Conservation (phyloP, 2,888 invertebrate genomes). For the Diadromus collaris region DNA sequence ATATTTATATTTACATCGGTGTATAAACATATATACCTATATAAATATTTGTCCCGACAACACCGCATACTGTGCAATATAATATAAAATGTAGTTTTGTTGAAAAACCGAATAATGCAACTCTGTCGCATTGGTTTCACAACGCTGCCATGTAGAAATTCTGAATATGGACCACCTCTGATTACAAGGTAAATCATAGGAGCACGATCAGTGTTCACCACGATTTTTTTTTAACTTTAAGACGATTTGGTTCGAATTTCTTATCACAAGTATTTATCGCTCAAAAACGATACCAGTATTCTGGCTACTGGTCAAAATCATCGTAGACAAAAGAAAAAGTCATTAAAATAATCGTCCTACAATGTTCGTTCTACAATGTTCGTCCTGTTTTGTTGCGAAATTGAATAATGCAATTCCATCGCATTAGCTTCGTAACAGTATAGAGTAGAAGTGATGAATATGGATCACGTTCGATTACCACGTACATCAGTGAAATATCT, state of each 20-base stretch:
- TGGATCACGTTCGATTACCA: no score
- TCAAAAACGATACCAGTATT: neutral
- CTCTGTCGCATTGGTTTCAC: neutral
- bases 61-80: neutral
- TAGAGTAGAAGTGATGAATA: no score
- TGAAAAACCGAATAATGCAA: neutral
- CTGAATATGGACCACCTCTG: neutral
- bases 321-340: neutral
- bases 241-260: constrained; percentile 13
- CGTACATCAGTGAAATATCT: no score
- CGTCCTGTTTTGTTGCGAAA: neutral
- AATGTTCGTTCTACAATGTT: neutral
- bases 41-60: neutral
- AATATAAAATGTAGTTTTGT: neutral
- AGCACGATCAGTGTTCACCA: no score
- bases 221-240: neutral
- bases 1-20: constrained; percentile 2
- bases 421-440: no score
- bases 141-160: neutral
- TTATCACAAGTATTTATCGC: neutral
- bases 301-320: constrained; percentile 10
- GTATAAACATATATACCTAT: neutral
- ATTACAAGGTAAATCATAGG: no score
- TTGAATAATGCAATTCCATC: no score
- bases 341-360: neutral